Evolutionary conservation across 1,140 invertebrate species (phyloP).

Genomic region (Oreohelix idahoensis): DNA sequence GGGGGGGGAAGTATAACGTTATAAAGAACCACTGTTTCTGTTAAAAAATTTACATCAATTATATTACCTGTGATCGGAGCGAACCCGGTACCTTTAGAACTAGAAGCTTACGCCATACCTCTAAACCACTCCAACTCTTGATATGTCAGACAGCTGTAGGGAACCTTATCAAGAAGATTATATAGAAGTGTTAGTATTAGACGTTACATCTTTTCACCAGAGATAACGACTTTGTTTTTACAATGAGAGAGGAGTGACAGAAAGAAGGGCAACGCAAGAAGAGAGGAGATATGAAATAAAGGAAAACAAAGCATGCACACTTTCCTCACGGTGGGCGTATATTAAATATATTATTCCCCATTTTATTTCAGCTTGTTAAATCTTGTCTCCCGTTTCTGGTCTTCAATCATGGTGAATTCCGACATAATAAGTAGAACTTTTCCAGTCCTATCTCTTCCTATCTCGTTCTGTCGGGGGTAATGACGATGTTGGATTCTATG

Average conservation of each 20-base stretch:
- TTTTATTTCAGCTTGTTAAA: neutral
- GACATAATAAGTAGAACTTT: neutral
- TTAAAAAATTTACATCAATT: too few species aligned
- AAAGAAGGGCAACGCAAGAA: neutral
- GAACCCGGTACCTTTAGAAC: too few species aligned
- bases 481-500: neutral
- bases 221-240: too few species aligned
- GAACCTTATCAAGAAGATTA: too few species aligned
- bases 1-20: too few species aligned
- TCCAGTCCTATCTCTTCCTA: neutral
- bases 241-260: neutral
- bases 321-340: neutral
- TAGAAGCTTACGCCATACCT: too few species aligned
- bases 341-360: conserved; percentile 1
- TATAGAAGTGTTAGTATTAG: too few species aligned
- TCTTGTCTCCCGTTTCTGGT: neutral
- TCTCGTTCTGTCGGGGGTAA: neutral
- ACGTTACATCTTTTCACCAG: too few species aligned
- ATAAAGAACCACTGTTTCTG: too few species aligned
- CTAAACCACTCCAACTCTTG: too few species aligned
- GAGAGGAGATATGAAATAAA: neutral
- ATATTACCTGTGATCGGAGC: too few species aligned
- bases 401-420: neutral
- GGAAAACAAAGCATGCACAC: neutral
- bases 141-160: too few species aligned